phyloP scores from a whole-genome alignment of 2,888 invertebrate species.

The Philopedon plagiatum region DNA sequence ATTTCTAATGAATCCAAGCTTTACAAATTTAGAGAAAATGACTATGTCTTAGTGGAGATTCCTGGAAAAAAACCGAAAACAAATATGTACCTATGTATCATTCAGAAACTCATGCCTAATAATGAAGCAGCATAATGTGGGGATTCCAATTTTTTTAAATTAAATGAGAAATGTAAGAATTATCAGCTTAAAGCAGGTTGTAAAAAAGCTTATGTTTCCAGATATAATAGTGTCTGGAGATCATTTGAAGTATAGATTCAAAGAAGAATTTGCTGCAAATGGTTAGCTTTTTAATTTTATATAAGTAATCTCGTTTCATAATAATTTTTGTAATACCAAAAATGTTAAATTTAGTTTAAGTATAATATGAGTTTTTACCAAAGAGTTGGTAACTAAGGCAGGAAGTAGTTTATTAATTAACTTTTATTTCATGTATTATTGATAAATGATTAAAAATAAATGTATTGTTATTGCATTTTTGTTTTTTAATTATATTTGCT shows the following conservation, averaged over 20 bases:
- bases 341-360: too few species aligned
- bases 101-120: constrained; percentile 13
- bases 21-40: constrained; percentile 36
- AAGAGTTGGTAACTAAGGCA: too few species aligned
- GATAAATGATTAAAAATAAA: too few species aligned
- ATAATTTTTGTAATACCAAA: too few species aligned
- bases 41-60: constrained; percentile 37
- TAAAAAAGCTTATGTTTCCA: constrained; percentile 25
- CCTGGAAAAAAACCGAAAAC: constrained; percentile 24
- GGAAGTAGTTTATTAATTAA: too few species aligned
- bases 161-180: constrained; percentile 14
- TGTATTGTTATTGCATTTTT: too few species aligned
- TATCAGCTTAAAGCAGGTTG: constrained; percentile 17
- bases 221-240: constrained; percentile 23
- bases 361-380: too few species aligned
- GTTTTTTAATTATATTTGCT: too few species aligned
- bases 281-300: constrained; percentile 5
- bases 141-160: constrained; percentile 17
- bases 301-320: too few species aligned
- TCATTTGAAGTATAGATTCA: constrained; percentile 30
- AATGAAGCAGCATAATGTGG: constrained; percentile 9
- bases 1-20: constrained; percentile 22
- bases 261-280: constrained; percentile 33
- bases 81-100: constrained; percentile 28
- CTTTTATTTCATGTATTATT: too few species aligned